Base-by-base conservation (phyloP, 1,140 invertebrate species). In the Holcopasites calliopsidis region DNA sequence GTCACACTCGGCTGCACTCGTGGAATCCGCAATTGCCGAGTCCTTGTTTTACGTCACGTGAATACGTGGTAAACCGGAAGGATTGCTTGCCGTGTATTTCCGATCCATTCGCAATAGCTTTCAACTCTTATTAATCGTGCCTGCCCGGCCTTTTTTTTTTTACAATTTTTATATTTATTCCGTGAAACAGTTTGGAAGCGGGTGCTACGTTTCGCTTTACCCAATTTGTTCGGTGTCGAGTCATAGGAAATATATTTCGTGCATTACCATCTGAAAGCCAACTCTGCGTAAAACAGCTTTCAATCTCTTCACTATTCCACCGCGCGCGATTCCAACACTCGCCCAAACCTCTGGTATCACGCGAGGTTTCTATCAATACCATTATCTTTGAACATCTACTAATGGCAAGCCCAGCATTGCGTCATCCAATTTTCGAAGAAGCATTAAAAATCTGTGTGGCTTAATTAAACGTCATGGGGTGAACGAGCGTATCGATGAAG, bases 21-120 rank as follows among this genome's bases (percentile, higher is more conserved):
- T 31, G 44, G 38, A 71, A 49, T 23, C 42, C 40, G 57, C 58
- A 62, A 72, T 71, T 61, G n/a, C 66, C 40, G 50, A 70, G 35
- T 57, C 69, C 57, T 73, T 55, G 75, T 72, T 77, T 77, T 69
- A 69, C 66, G 61, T 65, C 64, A 72, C 68, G 52, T 31, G 66
- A 54, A 66, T 65, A 42, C 62, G 65, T 69, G 66, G 65, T 71
- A 70, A 80, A 80, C 74, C 58, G 52, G 47, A 72, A 75, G 73
- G 52, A 75, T 75, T 75, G 73, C 42, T 69, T 75, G 50, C 16
- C 33, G 26, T 65, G 65, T 69, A 75, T 75, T 69, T 69, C 65
- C 73, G 44, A 40, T 33, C 40, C 3, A n/a, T 40, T 33, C 33
- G 73, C 65, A 60, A 69, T 69, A 58, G 73, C 65, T 75, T 75